These are phyloP conservation scores for Orius insidiosus DNA, from an alignment of 1,140 invertebrate species.

Conservation along the genomic window DNA sequence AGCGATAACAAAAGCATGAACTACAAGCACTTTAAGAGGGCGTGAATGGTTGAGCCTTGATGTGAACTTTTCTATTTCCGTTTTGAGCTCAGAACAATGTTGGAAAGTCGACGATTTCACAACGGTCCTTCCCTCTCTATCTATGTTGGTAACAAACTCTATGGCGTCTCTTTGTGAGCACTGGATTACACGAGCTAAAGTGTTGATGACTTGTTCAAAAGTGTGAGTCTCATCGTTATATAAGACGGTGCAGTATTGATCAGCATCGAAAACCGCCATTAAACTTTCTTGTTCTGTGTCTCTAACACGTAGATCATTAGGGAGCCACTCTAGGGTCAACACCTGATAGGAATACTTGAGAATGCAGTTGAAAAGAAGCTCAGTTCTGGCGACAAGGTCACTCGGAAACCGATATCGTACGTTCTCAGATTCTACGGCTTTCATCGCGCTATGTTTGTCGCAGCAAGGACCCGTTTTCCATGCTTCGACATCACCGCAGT, in stretches of 20 bases:
- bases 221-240: conserved; percentile 97
- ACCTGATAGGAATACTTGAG: conserved; percentile 65
- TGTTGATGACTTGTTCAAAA: conserved; percentile 89
- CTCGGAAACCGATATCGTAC: conserved; percentile 28
- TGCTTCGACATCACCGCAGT: conserved; percentile 88
- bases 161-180: conserved; percentile 73
- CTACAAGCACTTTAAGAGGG: conserved; percentile 72
- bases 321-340: conserved; percentile 51
- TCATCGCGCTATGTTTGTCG: conserved; percentile 43
- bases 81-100: conserved; percentile 55
- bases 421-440: conserved; percentile 27
- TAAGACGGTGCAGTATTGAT: conserved; percentile 75
- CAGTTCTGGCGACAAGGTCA: conserved; percentile 51
- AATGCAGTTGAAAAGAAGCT: conserved; percentile 53
- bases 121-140: conserved; percentile 78
- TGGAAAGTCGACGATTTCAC: conserved; percentile 69
- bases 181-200: conserved; percentile 67
- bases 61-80: conserved; percentile 67
- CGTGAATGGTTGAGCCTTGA: conserved; percentile 49
- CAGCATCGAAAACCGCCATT: conserved; percentile 32
- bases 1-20: conserved; percentile 77
- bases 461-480: conserved; percentile 85
- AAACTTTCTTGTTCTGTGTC: conserved; percentile 36
- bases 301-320: conserved; percentile 45
- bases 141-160: conserved; percentile 86